A percentile compares a stretch with the other conserved stretches of the same genome.
Conservation (phyloP, 2,113 vertebrate genomes). For the Misgurnus anguillicaudatus region DNA sequence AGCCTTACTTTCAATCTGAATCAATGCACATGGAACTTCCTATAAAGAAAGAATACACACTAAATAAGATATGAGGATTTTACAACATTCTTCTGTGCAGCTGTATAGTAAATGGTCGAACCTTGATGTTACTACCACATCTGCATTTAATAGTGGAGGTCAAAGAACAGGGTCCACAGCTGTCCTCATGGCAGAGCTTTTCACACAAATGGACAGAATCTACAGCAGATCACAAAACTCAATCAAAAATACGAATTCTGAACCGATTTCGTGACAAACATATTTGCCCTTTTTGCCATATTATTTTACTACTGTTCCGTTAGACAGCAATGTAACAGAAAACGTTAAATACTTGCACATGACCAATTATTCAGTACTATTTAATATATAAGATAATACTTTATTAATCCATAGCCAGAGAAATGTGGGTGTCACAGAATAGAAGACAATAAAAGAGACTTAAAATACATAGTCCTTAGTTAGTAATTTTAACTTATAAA, state of each 20-base stretch:
- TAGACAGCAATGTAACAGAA: background rate
- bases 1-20: slow-evolving; percentile 88
- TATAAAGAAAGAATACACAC: slow-evolving; percentile 59
- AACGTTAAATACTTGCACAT: background rate
- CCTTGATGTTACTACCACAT: slow-evolving; percentile 92
- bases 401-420: too few relatives aligned
- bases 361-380: too few relatives aligned
- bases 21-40: slow-evolving; percentile 88
- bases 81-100: background rate
- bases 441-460: too few relatives aligned
- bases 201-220: slow-evolving; percentile 91
- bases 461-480: too few relatives aligned
- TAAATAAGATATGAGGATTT: background rate
- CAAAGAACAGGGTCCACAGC: slow-evolving; percentile 88
- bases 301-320: too few relatives aligned
- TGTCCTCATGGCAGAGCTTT: slow-evolving; percentile 91
- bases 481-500: too few relatives aligned
- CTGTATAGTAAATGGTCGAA: slow-evolving; percentile 53
- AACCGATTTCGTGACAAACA: background rate
- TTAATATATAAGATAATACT: too few relatives aligned
- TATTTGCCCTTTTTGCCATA: background rate
- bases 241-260: background rate
- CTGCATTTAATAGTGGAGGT: slow-evolving; percentile 91
- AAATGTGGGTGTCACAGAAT: too few relatives aligned
- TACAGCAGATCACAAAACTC: slow-evolving; percentile 56